A percentile compares a stretch with the other conserved stretches of the same genome.
phyloP scores from a whole-genome alignment of 2,888 invertebrate genomes.

The Bombylius discolor region DNA sequence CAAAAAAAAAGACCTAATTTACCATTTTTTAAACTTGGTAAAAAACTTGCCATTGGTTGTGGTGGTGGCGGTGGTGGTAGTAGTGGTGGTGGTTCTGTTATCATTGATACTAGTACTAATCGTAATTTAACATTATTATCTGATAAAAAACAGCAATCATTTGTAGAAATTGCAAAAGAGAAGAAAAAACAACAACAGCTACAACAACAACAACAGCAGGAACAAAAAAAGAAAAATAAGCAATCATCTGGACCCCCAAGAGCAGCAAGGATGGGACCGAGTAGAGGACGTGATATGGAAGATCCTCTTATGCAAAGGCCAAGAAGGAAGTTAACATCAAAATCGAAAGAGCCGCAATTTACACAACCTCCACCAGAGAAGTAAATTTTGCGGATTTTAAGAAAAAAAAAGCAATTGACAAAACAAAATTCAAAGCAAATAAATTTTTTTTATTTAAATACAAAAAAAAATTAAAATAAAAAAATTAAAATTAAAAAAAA shows the following conservation, averaged over 20 bases:
- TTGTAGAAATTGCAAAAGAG: too few species aligned
- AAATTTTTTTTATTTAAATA: neutral
- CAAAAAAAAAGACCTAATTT: neutral
- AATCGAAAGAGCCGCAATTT: slow-evolving; percentile 13
- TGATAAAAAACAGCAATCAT: too few species aligned
- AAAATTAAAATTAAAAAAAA: too few species aligned
- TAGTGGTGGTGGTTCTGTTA: slow-evolving; percentile 11
- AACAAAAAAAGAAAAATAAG: slow-evolving; percentile 28
- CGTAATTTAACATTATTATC: too few species aligned
- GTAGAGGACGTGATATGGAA: slow-evolving; percentile 25
- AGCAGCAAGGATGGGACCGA: slow-evolving; percentile 18
- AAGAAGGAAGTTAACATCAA: slow-evolving; percentile 20
- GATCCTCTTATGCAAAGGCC: slow-evolving; percentile 35
- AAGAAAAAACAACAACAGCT: neutral
- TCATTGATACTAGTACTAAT: slow-evolving; percentile 13
- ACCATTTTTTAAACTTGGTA: neutral
- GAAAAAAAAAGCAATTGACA: neutral
- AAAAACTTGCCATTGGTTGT: neutral
- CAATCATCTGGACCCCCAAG: slow-evolving; percentile 29
- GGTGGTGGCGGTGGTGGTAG: slow-evolving; percentile 20
- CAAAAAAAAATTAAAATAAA: neutral
- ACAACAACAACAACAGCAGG: neutral
- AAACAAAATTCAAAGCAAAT: neutral
- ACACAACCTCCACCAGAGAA: neutral
- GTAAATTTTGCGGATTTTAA: neutral